Percentiles rank a stretch among this genome's conserved stretches.
These are phyloP conservation scores for Polymixis lichenea DNA, from an alignment of 2,888 invertebrate species.

Conservation along the genomic window DNA sequence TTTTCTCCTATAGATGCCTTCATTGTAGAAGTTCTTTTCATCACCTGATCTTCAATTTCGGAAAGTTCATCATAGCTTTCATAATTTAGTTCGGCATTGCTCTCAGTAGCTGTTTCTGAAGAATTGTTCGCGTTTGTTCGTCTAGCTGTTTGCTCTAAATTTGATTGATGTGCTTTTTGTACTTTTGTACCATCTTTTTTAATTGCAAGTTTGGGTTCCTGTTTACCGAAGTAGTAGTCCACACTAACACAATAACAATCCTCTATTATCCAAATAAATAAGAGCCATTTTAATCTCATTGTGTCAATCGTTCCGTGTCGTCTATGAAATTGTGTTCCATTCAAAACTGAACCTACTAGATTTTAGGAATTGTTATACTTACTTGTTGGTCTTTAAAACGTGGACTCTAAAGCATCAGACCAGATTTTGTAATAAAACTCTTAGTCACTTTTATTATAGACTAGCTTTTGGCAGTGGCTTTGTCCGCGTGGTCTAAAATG, in stretches of 20 bases:
- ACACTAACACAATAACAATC: conserved; percentile 65
- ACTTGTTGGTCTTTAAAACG: not conserved
- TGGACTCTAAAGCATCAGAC: not conserved
- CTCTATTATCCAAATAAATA: conserved; percentile 49
- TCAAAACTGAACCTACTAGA: conserved; percentile 36
- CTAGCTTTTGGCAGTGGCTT: too few species aligned
- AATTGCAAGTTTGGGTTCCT: conserved; percentile 37
- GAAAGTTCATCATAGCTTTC: conserved; percentile 50
- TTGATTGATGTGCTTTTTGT: conserved; percentile 2
- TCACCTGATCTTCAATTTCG: conserved; percentile 55
- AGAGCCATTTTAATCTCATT: conserved; percentile 39
- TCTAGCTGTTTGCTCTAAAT: conserved; percentile 15
- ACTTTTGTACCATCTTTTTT: conserved; percentile 11
- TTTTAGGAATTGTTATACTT: not conserved
- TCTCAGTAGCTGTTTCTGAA: not conserved
- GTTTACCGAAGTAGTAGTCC: conserved; percentile 71
- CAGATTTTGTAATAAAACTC: too few species aligned
- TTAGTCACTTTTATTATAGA: too few species aligned
- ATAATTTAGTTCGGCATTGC: conserved; percentile 40
- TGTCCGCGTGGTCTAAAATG: too few species aligned
- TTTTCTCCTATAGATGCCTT: conserved; percentile 17
- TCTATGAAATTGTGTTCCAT: not conserved
- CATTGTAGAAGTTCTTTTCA: conserved; percentile 21
- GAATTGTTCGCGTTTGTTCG: conserved; percentile 23
- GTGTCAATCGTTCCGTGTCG: not conserved